Conservation (phyloP, 2,797 vertebrate species). For the Mormyrus proboscirostris region DNA sequence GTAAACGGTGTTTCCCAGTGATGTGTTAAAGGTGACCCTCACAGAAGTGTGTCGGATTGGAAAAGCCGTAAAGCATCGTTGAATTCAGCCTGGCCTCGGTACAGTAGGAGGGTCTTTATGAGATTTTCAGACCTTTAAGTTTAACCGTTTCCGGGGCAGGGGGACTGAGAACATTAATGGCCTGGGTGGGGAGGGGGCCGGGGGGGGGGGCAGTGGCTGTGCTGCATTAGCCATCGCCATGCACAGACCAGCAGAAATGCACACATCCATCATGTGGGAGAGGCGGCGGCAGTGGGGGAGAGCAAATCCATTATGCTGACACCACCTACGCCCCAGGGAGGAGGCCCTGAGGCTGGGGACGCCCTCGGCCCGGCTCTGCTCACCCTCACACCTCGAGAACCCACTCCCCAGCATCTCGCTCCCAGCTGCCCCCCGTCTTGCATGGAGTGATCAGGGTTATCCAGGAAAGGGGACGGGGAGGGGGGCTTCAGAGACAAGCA, state of each 20-base stretch:
- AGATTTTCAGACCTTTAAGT: conserved; percentile 50
- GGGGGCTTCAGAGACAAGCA: not conserved
- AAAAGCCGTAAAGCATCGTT: not conserved
- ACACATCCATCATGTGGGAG: conserved; percentile 55
- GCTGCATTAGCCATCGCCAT: conserved; percentile 46
- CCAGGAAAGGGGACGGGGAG: conserved; percentile 20
- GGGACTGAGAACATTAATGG: not conserved
- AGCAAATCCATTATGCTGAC: conserved; percentile 53
- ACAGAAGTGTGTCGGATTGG: not conserved
- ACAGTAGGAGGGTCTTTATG: conserved; percentile 47
- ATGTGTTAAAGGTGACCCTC: not conserved
- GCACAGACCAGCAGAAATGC: conserved; percentile 46
- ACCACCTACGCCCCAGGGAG: conserved; percentile 14
- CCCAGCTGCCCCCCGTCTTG: conserved; percentile 15
- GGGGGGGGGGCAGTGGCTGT: conserved; percentile 35
- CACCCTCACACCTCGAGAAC: not conserved
- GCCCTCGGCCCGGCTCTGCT: not conserved
- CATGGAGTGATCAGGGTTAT: conserved; percentile 42
- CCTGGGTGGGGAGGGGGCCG: conserved; percentile 26
- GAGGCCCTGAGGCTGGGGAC: not conserved
- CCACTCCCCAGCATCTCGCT: not conserved
- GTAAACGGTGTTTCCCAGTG: not conserved
- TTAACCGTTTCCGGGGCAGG: conserved; percentile 43
- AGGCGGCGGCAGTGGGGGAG: conserved; percentile 37
- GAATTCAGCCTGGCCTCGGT: not conserved